Evolutionary conservation across 2,888 invertebrate genomes (phyloP).

Genomic region (Polymixis lichenea): DNA sequence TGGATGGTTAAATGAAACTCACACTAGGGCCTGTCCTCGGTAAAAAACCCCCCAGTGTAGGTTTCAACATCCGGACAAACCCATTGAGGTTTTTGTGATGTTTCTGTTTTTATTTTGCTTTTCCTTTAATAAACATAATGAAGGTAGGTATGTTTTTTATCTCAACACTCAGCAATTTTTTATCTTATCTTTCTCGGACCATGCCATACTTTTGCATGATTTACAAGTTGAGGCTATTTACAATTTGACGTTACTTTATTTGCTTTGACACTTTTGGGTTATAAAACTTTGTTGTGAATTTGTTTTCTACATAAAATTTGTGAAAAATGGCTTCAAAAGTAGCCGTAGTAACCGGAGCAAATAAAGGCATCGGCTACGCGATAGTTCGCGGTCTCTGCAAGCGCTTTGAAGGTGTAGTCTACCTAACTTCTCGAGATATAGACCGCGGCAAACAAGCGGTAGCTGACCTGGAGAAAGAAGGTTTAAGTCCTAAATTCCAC

Average conservation of each 20-base stretch:
- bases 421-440: constrained; percentile 92
- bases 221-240: not conserved
- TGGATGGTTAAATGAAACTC: no score
- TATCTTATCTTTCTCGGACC: not conserved
- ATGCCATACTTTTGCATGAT: not conserved
- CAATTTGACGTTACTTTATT: not conserved
- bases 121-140: no score
- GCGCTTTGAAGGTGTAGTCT: constrained; percentile 92
- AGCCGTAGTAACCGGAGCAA: constrained; percentile 92
- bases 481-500: constrained; percentile 91
- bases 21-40: no score
- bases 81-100: no score
- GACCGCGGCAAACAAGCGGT: constrained; percentile 91
- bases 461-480: constrained; percentile 89
- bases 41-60: no score
- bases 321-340: constrained; percentile 79
- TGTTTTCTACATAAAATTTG: not conserved
- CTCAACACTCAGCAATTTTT: not conserved
- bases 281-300: not conserved
- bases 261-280: not conserved
- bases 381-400: constrained; percentile 93
- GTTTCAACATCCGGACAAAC: no score
- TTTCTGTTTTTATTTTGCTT: no score
- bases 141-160: no score
- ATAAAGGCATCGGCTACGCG: constrained; percentile 93